Base-by-base conservation (phyloP, 2,888 invertebrate species). In the Ganaspis brasiliensis region DNA sequence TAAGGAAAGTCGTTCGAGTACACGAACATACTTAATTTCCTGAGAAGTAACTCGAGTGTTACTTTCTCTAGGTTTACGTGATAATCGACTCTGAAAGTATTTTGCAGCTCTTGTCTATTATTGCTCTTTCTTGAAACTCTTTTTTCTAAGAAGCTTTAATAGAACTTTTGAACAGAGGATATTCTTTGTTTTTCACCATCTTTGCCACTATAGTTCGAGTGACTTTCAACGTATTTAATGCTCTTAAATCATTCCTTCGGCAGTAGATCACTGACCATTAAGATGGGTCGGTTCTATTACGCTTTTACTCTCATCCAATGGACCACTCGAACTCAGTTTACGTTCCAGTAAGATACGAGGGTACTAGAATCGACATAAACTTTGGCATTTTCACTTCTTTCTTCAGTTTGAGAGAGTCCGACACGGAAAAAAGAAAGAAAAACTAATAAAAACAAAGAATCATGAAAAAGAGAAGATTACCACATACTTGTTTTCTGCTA, bases 181-280 rank as follows among this genome's bases (percentile, higher is more conserved):
- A 24, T 5, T 12, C 26, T 57, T 57, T 21, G 26, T 12, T 57
- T 21, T 24, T 57, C n/a, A 26, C 24, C 52, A 52, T 16, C 9
- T 59, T 49, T 49, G 3, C n/a, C 49, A 31, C 31, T 8, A 31
- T n/a, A 9, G 1, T 14, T n/a, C n/a, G n/a, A 19, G 21, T 40
- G 21, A 45, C 24, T 67, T 67, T 24, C 9, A 37, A n/a, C 4
- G n/a, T 21, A 45, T 45, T 56, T 79, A 63, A 75, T 61, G 21
- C 12, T 40, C 49, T 73, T 80, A 63, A 80, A 80, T 79, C 73
- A 80, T 80, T 80, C 75, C 73, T 74, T 73, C 31, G 16, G 31
- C 55, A 49, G 70, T 61, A 67, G 37, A 56, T 45, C n/a, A 1
- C 45, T 45, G 45, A 45, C 63, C n/a, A 37, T 40, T 24, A 14